Evolutionary conservation across 2,113 vertebrate genomes (phyloP), one percentile per base, ranked within the genome.

Genomic region (Lota lota): DNA sequence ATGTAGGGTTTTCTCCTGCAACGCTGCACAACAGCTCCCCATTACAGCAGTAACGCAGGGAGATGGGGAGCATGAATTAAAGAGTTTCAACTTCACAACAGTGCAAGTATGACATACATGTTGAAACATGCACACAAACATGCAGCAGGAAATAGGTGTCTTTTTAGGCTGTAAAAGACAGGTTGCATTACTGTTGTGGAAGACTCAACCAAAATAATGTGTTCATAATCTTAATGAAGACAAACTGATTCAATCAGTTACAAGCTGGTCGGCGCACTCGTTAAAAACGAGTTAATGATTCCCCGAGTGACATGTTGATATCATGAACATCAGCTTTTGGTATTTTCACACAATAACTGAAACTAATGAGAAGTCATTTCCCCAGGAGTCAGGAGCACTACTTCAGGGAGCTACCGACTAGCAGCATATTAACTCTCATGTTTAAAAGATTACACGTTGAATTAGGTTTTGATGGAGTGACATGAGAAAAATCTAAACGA

Each of bases 401-500:
- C 1, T 47, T 10, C 10, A 8, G 40, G 40, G 10, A 47, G 40
- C 40, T 47, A 47, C 8, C 12, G 8, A 47, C 8, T 56, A 56
- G n/a, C 16, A n/a, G 53, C 53, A 56, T 6, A 56, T 56, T 73
- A 73, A 62, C 28, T 62, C 36, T 64, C 72, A 59, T 68, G 17
- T 20, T 19, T 14, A 60, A 62, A 61, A 19, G 68, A 22, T 70
- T 66, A 70, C 54, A 64, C 63, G 24, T 60, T 72, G 79, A 80
- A 69, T 70, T 81, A 77, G 63, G 67, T 67, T 47, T 58, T 80
- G 80, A 82, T 78, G 64, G 47, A 75, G 82, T 83, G 83, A 67
- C 65, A 84, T 78, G 74, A 81, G 70, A 4, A 40, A 22, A n/a
- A 56, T 20, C n/a, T 16, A 66, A 47, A 74, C 72, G 73, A 47